Evolutionary conservation across 2,888 invertebrate genomes (phyloP), one percentile per base, ranked within the genome.

Genomic region (Acrocera orbiculus): DNA sequence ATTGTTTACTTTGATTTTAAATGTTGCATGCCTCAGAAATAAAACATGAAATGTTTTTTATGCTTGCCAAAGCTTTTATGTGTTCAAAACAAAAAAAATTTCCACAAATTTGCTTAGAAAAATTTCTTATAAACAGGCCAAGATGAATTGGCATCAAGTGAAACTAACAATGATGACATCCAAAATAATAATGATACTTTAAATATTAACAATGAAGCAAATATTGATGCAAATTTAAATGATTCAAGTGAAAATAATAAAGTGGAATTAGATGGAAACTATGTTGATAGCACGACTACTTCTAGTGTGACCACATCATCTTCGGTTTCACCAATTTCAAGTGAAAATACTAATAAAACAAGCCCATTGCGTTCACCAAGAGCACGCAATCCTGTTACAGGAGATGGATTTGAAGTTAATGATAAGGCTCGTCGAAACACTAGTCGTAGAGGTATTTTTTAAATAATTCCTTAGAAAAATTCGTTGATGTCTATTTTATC

Each of bases 361-460:
- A 16, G 11, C 13, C n/a, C 16, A n/a, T n/a, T n/a, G n/a, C n/a
- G n/a, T n/a, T n/a, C n/a, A 22, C n/a, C 22, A 22, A 9, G 10
- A 16, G 24, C 23, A 31, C 50, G 52, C 13, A 55, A 52, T 47
- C 49, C 52, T 6, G 51, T 51, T n/a, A 52, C 49, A 16, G 49
- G 50, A 17, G 38, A 46, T 31, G 51, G 51, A 32, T 38, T 53
- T 26, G 47, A 44, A 34, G 45, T 39, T 16, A 45, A 47, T 39
- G 45, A 42, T 25, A 46, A 47, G 42, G 47, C 34, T 37, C 38
- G 31, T 44, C 49, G 44, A 40, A 40, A 40, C 42, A 45, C 46
- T 43, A 44, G 40, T 22, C 42, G 42, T 28, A 44, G 40, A 46
- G 46, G 46, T 46, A 46, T 36, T 30, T 35, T 24, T 20, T 7